Base-by-base conservation (phyloP, 2,113 vertebrate genomes). In the Piprites chloris region DNA sequence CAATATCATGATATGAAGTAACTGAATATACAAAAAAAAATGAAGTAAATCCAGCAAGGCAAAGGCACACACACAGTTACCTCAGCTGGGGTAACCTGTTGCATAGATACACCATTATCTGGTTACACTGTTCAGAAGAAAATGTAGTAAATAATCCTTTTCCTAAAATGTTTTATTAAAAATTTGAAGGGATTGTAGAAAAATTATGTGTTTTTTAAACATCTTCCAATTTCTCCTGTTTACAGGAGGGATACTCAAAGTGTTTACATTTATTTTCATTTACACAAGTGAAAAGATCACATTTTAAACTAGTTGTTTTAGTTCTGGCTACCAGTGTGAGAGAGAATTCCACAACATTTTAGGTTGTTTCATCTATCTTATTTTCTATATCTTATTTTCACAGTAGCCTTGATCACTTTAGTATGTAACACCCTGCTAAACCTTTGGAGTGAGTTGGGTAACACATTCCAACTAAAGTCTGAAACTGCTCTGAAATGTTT, bases 11-110 rank as follows among this genome's bases (percentile, higher is more conserved):
- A 88, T 15, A 80, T 2, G 46, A 83, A 92, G 28, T n/a, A 84
- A 93, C 14, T 12, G 26, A 91, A 22, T 10, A 35, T 26, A 14
- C 9, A 30, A 44, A 42, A 22, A 32, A 68, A 50, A 33, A 35
- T 11, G 30, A 39, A 74, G 26, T 5, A 33, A 76, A 37, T 69
- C 62, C 72, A 77, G 74, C 50, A 53, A 88, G 76, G 63, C 79
- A 77, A 95, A 94, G 92, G 95, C 94, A 96, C 96, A 44, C 76
- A 73, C 44, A 89, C 39, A 73, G 94, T 44, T 58, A 61, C 90
- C 94, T 30, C 80, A 61, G 82, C 6, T n/a, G 58, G 67, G 75
- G 79, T 39, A 77, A 80, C 90, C 59, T 52, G 82, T 86, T 96
- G 95, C 92, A 95, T 90, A 96, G 96, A 92, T 88, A 85, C 20